Percentiles rank a stretch among this genome's conserved stretches.
Evolutionary conservation across 2,888 invertebrate species (phyloP).

Genomic region (Elysia crispata): DNA sequence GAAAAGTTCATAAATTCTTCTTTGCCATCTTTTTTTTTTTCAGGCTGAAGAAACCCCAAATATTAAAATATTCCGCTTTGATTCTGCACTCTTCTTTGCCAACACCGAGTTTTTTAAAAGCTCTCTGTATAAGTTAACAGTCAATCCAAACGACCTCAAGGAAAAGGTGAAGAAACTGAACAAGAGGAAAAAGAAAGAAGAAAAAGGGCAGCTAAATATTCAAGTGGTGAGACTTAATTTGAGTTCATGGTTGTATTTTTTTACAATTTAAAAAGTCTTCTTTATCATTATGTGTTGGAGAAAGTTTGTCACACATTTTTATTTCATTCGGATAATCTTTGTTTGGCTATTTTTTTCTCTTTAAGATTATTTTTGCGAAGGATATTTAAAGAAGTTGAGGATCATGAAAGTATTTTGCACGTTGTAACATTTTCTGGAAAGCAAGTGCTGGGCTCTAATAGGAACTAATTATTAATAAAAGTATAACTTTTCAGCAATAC

Average conservation of each 20-base stretch:
- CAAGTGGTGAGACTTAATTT: slow-evolving; percentile 33
- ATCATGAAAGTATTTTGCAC: no score
- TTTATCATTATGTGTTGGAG: no score
- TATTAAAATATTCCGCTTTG: slow-evolving; percentile 79
- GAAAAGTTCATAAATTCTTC: no score
- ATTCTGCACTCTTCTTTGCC: slow-evolving; percentile 78
- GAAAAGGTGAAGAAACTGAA: slow-evolving; percentile 58
- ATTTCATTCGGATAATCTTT: no score
- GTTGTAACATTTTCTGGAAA: no score
- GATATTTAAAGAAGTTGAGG: no score
- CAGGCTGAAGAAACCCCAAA: slow-evolving; percentile 74
- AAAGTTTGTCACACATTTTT: no score
- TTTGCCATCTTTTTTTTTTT: slow-evolving; percentile 37
- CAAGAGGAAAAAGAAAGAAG: slow-evolving; percentile 54
- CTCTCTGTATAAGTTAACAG: slow-evolving; percentile 70
- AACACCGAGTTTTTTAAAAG: slow-evolving; percentile 78
- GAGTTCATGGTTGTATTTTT: not conserved
- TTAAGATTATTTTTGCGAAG: no score
- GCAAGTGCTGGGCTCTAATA: no score
- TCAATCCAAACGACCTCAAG: slow-evolving; percentile 68
- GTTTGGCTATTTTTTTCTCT: no score
- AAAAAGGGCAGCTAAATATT: slow-evolving; percentile 49
- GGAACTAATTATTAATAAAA: no score
- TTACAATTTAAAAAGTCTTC: not conserved
- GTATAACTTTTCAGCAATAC: no score